Percentiles rank a stretch among this genome's conserved stretches.
phyloP scores from a whole-genome alignment of 2,888 invertebrate species.

The Tetranychus piercei region DNA sequence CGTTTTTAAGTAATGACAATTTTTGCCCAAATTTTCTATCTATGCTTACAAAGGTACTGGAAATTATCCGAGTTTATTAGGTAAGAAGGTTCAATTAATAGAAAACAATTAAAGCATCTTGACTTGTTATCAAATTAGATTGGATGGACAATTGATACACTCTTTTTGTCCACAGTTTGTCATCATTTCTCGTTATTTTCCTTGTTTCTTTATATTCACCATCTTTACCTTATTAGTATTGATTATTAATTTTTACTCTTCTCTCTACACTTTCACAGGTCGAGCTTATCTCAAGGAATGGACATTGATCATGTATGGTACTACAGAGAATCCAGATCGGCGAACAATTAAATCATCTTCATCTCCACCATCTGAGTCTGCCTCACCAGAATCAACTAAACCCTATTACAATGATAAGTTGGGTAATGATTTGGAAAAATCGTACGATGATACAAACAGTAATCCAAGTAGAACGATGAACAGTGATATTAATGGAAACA shows the following conservation, averaged over 20 bases:
- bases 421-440: slow-evolving; percentile 2
- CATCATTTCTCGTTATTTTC: slow-evolving; percentile 2
- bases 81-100: neutral
- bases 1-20: no score
- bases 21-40: no score
- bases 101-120: neutral
- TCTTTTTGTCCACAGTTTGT: neutral
- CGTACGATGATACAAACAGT: neutral
- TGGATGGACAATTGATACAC: neutral
- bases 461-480: neutral
- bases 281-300: slow-evolving; percentile 75
- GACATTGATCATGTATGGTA: slow-evolving; percentile 82
- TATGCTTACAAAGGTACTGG: neutral
- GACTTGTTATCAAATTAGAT: neutral
- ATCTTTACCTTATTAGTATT: neutral
- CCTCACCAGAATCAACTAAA: neutral
- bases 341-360: slow-evolving; percentile 13
- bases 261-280: slow-evolving; percentile 40
- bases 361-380: neutral
- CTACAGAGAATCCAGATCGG: slow-evolving; percentile 40
- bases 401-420: neutral
- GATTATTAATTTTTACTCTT: neutral
- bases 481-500: neutral
- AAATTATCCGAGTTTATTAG: slow-evolving; percentile 11
- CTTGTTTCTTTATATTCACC: neutral